phyloP scores from a whole-genome alignment of 2,888 invertebrate species.

The Stenurella melanura region DNA sequence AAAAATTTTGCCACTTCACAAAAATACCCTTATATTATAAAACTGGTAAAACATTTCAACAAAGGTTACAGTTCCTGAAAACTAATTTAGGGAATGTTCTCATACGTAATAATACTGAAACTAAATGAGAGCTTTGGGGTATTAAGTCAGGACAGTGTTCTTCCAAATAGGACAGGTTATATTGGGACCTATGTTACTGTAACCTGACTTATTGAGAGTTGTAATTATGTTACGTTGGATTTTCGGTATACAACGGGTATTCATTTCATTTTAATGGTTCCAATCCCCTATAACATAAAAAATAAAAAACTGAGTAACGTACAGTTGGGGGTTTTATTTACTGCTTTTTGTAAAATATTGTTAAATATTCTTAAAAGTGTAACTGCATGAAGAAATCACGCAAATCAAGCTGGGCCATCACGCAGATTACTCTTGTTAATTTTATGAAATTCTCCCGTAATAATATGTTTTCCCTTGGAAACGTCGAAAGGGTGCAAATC shows the following conservation, averaged over 20 bases:
- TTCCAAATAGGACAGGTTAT: conserved; percentile 37
- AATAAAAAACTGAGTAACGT: not conserved
- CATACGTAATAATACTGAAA: conserved; percentile 27
- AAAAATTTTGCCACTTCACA: not conserved
- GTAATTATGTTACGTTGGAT: conserved; percentile 17
- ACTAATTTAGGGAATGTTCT: conserved; percentile 22
- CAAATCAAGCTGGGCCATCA: not conserved
- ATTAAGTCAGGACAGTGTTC: conserved; percentile 35
- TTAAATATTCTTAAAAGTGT: not conserved
- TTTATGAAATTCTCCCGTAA: too few species aligned
- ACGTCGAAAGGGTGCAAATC: too few species aligned
- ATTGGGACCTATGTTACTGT: conserved; percentile 38
- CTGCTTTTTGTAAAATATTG: not conserved
- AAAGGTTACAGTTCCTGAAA: conserved; percentile 2
- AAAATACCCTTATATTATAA: conserved; percentile 10
- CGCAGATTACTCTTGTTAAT: not conserved
- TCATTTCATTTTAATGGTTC: conserved; percentile 9
- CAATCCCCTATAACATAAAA: not conserved
- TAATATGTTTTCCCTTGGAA: too few species aligned
- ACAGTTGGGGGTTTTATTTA: not conserved
- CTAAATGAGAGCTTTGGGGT: conserved; percentile 29
- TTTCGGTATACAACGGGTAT: conserved; percentile 15
- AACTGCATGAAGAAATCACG: conserved; percentile 8
- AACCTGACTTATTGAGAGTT: conserved; percentile 32
- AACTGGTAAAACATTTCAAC: not conserved